Conservation (phyloP, 2,797 vertebrate genomes). For the Diplodus sargus region DNA sequence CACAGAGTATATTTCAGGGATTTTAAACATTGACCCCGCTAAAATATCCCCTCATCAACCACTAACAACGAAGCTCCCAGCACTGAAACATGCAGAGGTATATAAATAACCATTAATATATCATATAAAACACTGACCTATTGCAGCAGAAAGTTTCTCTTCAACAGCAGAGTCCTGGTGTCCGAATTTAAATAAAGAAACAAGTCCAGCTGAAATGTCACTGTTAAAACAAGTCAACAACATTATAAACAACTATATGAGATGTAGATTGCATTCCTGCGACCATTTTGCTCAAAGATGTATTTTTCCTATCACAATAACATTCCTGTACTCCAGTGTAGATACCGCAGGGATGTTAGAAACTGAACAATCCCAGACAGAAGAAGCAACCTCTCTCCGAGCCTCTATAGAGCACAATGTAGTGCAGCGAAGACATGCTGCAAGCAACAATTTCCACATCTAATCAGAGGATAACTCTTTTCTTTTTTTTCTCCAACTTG, state of each 20-base stretch:
- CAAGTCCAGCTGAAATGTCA: not conserved
- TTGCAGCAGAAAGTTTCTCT: conserved; percentile 14
- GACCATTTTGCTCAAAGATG: not conserved
- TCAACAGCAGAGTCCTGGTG: not conserved
- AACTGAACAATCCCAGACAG: not conserved
- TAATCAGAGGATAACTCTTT: conserved; percentile 11
- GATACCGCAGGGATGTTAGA: not conserved
- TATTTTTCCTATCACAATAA: not conserved
- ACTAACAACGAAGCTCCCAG: conserved; percentile 27
- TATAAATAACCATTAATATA: conserved; percentile 24
- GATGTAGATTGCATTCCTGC: not conserved
- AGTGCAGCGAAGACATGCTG: not conserved
- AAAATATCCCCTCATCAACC: not conserved
- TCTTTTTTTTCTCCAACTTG: not conserved
- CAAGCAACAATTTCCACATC: not conserved
- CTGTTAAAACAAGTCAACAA: not conserved
- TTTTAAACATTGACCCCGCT: not conserved
- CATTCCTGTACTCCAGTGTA: conserved; percentile 2
- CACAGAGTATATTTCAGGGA: not conserved
- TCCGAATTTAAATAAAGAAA: not conserved
- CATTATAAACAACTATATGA: not conserved
- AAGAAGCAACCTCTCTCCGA: not conserved
- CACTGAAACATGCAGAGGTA: conserved; percentile 36
- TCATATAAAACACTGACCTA: conserved; percentile 15
- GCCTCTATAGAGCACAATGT: not conserved